Evolutionary conservation across 2,888 invertebrate genomes (phyloP).

Genomic region (Neria commutata): DNA sequence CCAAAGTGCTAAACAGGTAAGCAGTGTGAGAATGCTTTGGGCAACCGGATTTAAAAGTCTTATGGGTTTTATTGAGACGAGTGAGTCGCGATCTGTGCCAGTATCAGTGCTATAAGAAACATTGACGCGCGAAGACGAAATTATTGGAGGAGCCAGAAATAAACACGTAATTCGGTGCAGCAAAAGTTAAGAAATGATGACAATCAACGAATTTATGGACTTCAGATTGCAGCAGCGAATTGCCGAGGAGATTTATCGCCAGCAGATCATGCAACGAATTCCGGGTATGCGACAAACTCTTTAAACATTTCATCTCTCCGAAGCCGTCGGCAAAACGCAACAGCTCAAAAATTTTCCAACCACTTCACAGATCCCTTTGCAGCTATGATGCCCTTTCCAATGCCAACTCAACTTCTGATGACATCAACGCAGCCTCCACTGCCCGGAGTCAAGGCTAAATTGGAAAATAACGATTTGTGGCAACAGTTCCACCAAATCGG

Average conservation of each 20-base stretch:
- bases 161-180: neutral
- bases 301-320: constrained; percentile 17
- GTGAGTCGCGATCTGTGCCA: no score
- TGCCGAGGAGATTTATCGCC: constrained; percentile 57
- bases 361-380: constrained; percentile 49
- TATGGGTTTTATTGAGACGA: no score
- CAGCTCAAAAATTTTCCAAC: no score
- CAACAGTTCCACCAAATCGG: constrained; percentile 72
- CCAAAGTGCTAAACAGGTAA: neutral
- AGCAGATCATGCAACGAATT: constrained; percentile 59
- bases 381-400: constrained; percentile 47
- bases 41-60: neutral
- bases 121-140: neutral
- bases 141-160: neutral
- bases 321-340: constrained; percentile 28
- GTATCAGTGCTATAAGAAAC: no score
- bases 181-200: constrained; percentile 27
- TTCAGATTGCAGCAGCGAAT: constrained; percentile 58
- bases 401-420: constrained; percentile 41
- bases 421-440: constrained; percentile 49
- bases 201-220: constrained; percentile 52
- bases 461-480: constrained; percentile 75
- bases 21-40: no score
- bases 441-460: constrained; percentile 63
- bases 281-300: constrained; percentile 46